These are phyloP conservation scores for Choristoneura rosaceana DNA, from an alignment of 2,888 invertebrate species.

Conservation along the genomic window DNA sequence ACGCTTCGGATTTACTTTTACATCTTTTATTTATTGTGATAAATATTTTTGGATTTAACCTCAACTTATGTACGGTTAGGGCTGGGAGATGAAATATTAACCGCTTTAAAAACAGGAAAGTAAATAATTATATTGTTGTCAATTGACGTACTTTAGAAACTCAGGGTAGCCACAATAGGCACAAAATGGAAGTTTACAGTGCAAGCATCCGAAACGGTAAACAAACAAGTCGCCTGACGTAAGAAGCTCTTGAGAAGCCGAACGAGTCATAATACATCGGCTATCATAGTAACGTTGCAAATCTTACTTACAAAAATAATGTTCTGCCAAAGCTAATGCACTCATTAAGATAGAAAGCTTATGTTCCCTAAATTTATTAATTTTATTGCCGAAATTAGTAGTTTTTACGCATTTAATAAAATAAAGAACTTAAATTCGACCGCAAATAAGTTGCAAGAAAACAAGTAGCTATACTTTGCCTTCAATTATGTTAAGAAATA, in stretches of 20 bases:
- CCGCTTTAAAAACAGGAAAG: slow-evolving; percentile 17
- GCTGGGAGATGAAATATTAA: slow-evolving; percentile 4
- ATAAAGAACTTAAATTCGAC: neutral
- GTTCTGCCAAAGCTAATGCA: neutral
- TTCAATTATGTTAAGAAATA: neutral
- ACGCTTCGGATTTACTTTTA: slow-evolving; percentile 50
- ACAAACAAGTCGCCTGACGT: slow-evolving; percentile 75
- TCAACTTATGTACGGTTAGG: neutral
- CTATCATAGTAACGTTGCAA: slow-evolving; percentile 9
- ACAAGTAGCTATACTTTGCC: neutral
- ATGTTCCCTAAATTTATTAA: neutral
- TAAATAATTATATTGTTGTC: slow-evolving; percentile 27
- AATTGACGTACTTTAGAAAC: slow-evolving; percentile 31
- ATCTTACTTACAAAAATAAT: neutral
- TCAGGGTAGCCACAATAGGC: slow-evolving; percentile 61
- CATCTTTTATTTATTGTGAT: slow-evolving; percentile 47
- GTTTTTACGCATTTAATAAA: too few species aligned
- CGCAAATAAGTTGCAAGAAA: too few species aligned
- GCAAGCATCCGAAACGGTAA: slow-evolving; percentile 72
- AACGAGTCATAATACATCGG: slow-evolving; percentile 22
- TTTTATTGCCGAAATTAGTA: too few species aligned
- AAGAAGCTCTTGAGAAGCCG: slow-evolving; percentile 53
- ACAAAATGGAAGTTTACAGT: slow-evolving; percentile 76
- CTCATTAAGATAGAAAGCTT: neutral
- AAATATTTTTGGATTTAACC: slow-evolving; percentile 36